Evolutionary conservation across 2,113 vertebrate genomes (phyloP), one percentile per base, ranked within the genome.

Genomic region (Neotoma lepida): DNA sequence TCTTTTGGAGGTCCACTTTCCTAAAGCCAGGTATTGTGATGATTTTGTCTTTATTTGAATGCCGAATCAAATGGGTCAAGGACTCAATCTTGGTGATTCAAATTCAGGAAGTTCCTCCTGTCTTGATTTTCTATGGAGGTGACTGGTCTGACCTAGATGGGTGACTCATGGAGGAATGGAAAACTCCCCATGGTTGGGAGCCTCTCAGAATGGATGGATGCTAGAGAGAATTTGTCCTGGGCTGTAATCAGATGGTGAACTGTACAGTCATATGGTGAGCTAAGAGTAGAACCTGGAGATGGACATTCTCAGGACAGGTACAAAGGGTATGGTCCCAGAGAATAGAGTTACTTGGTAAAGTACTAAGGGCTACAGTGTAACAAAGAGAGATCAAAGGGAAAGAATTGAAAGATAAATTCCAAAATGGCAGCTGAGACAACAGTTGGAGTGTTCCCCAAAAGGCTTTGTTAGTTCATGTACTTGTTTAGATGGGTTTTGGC

Each of bases 111-210:
- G 63, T 74, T 49, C 41, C n/a, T 95, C 77, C 94, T 64, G 26
- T 95, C 66, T 95, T 86, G 17, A 70, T 39, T 96, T 87, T 30
- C 64, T 96, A 3, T 89, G 74, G 22, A 91, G 1, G 26, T 73
- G 61, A 86, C 91, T 95, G 46, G 24, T 91, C 88, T 94, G 90
- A 93, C 18, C 13, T 71, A 82, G 24, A 26, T 89, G 46, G 74
- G 26, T 95, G 80, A 61, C 64, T 64, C 44, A 15, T 58, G 41
- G 61, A 68, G 12, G 66, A 84, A 95, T 41, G 89, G n/a, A 12
- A 92, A 84, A 63, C 71, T 87, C 78, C 81, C 81, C 68, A 4
- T 61, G 24, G 12, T 24, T 58, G 73, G 66, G 61, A 76, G 64
- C 17, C 54, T 82, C 71, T 93, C 51, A 3, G 39, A 77, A 49